Evolutionary conservation across 2,113 vertebrate species (phyloP).

Genomic region (Microtus pennsylvanicus): DNA sequence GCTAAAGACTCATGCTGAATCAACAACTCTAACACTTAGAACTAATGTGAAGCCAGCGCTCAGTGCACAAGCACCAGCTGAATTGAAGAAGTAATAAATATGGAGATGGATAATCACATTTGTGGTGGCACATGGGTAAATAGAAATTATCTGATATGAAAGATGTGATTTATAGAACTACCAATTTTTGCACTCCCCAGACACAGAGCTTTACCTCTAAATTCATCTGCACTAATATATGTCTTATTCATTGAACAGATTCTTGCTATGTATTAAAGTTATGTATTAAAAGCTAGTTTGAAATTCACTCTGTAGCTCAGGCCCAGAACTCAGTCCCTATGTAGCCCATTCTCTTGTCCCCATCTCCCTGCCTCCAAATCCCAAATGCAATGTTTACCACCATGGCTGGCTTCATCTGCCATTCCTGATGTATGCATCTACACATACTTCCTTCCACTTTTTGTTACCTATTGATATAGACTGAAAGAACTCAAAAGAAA

Average conservation of each 20-base stretch:
- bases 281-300: neutral
- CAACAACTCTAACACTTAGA: neutral
- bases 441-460: neutral
- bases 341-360: neutral
- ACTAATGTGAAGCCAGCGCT: neutral
- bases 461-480: neutral
- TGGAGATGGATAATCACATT: neutral
- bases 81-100: neutral
- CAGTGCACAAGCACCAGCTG: neutral
- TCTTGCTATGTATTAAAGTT: neutral
- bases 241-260: neutral
- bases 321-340: neutral
- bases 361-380: neutral
- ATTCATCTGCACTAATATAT: neutral
- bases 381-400: neutral
- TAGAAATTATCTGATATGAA: neutral
- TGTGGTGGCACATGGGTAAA: neutral
- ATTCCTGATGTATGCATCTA: neutral
- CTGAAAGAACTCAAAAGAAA: slow-evolving; percentile 10
- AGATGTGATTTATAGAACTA: neutral
- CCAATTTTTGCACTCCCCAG: neutral
- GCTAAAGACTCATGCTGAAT: neutral
- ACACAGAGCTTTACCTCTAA: neutral
- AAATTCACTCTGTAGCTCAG: neutral
- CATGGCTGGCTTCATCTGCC: neutral